phyloP scores from a whole-genome alignment of 2,113 vertebrate genomes.

The Lucifuga dentata region DNA sequence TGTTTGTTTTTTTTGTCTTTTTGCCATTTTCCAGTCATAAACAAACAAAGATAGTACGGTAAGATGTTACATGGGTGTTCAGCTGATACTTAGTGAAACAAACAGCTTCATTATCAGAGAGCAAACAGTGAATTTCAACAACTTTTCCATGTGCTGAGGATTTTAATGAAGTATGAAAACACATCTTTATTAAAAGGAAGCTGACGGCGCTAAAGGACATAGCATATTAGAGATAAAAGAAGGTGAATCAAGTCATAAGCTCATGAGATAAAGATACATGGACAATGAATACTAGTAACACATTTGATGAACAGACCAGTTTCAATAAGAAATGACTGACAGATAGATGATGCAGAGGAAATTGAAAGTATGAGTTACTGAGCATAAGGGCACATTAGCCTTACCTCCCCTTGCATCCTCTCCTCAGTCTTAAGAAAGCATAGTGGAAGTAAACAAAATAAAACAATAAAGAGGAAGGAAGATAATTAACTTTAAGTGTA shows the following conservation, averaged over 20 bases:
- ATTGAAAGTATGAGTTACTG: constrained; percentile 21
- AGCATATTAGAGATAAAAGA: constrained; percentile 40
- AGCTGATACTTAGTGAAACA: no score
- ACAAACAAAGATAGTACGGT: no score
- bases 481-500: constrained; percentile 8
- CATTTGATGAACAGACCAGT: constrained; percentile 20
- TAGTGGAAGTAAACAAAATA: constrained; percentile 71
- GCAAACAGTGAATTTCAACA: no score
- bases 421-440: constrained; percentile 93
- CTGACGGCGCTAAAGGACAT: constrained; percentile 12
- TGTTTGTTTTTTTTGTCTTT: no score
- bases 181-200: constrained; percentile 41
- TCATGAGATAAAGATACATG: background rate
- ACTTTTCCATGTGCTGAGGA: no score
- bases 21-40: no score
- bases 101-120: no score
- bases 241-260: constrained; percentile 49
- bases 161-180: no score
- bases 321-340: constrained; percentile 51
- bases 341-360: constrained; percentile 33
- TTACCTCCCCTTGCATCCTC: constrained; percentile 99
- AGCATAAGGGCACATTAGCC: constrained; percentile 36
- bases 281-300: constrained; percentile 18
- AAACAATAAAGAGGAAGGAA: constrained; percentile 33
- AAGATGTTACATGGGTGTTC: no score